Conservation (phyloP, 2,113 vertebrate genomes). For the Oxyruncus cristatus region DNA sequence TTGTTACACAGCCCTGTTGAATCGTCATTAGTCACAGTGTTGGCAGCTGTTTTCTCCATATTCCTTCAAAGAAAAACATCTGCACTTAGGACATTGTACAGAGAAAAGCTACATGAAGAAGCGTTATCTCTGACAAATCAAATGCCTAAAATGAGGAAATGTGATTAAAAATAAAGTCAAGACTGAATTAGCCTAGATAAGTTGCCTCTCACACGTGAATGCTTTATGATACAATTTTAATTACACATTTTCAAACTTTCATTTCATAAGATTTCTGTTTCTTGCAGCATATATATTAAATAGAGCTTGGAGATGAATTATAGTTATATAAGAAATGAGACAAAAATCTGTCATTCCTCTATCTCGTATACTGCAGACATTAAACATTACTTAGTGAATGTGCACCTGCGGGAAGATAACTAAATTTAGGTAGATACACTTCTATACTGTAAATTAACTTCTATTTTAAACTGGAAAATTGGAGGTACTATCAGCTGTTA, state of each 20-base stretch:
- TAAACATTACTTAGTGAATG: neutral
- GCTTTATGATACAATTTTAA: neutral
- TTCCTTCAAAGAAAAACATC: neutral
- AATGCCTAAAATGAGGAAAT: neutral
- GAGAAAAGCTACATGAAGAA: neutral
- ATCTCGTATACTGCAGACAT: neutral
- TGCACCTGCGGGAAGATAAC: neutral
- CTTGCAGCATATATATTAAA: neutral
- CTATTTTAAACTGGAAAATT: neutral
- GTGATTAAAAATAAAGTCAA: neutral
- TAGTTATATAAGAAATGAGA: neutral
- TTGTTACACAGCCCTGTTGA: neutral
- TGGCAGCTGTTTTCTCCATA: neutral
- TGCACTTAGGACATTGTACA: neutral
- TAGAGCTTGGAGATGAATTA: neutral
- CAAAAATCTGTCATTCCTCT: neutral
- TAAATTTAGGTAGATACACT: neutral
- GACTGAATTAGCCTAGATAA: neutral
- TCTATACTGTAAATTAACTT: neutral
- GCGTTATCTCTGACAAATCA: neutral
- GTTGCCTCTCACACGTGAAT: fast-evolving
- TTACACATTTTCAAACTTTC: neutral
- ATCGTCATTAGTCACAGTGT: neutral
- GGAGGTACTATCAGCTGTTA: neutral
- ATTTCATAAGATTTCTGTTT: neutral